These are phyloP conservation scores for Pristionchus arcanus DNA, from an alignment of 2,888 invertebrate species.

Conservation along the genomic window DNA sequence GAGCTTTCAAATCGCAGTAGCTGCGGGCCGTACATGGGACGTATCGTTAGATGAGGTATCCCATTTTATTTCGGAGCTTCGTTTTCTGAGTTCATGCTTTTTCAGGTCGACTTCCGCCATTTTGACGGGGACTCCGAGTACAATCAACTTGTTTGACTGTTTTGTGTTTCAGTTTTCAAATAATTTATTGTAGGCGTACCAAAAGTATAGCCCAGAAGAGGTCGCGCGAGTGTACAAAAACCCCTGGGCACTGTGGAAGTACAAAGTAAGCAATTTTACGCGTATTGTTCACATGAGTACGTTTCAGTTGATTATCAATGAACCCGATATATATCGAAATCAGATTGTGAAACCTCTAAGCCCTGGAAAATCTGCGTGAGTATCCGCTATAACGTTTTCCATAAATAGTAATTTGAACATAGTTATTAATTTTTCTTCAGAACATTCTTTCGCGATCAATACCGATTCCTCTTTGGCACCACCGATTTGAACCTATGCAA, in stretches of 20 bases:
- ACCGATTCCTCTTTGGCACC: background rate
- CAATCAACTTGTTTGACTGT: background rate
- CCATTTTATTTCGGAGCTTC: no score
- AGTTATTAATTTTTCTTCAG: background rate
- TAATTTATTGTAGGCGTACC: background rate
- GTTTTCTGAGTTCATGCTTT: background rate
- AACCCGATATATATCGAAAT: background rate
- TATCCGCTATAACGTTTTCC: background rate
- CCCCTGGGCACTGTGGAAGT: background rate
- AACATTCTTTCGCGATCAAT: background rate
- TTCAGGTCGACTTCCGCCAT: background rate
- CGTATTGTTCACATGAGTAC: background rate
- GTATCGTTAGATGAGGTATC: background rate
- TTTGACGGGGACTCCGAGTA: background rate
- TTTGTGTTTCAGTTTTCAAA: background rate
- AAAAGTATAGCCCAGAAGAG: background rate
- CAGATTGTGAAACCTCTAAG: background rate
- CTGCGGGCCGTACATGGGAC: background rate
- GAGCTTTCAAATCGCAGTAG: background rate
- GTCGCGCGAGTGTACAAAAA: background rate
- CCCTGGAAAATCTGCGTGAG: background rate
- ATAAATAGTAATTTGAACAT: background rate
- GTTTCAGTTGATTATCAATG: background rate
- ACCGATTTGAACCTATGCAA: background rate
- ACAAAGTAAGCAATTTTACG: background rate